Base-by-base conservation (phyloP, 2,113 vertebrate species). In the Arvicanthis niloticus region DNA sequence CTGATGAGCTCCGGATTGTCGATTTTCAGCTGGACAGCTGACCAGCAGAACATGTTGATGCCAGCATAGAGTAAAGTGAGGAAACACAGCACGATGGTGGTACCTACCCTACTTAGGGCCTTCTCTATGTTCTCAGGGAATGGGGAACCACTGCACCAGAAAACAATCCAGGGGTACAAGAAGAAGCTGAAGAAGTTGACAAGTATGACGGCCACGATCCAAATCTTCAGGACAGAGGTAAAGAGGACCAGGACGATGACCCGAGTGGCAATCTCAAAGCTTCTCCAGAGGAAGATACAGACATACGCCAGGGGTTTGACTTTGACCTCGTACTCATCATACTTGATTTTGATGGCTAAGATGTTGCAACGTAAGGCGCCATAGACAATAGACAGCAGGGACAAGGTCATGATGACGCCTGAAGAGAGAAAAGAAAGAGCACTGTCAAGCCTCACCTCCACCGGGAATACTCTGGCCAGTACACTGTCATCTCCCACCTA, bases 21-120 rank as follows among this genome's bases (percentile, higher is more conserved):
- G 89, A 99, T 99, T 96, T 99, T 99, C 92, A 99, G 99, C 95
- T 99, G 99, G 73, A 99, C 99, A 0, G 99, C 99, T 0, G 99
- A 99, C 99, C 99, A 99, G 98, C 99, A 99, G 98, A 99, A 99
- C 99, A 99, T 99, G 97, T 99, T 99, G 98, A 99, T 99, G 89
- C 99, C 99, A 0, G 99, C 99, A 9, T 99, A 99, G 53, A 99
- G 99, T 88, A 99, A 99, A 3, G 99, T 99, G 91, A 99, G 99
- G 93, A 99, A 98, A 98, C 99, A 99, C 22, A 99, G 98, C 58
- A 99, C 99, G 0, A 99, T 99, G 94, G 99, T 99, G 45, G 99
- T 99, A 48, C 99, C 99, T 7, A 99, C 98, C 42, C 99, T 98
- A 81, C 98, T 99, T 98, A 99, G 94, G 1, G 99, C 99, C 96